A percentile compares a stretch with the other conserved stretches of the same genome.
Conservation (phyloP, 2,888 invertebrate genomes). For the Caenorhabditis wallacei region DNA sequence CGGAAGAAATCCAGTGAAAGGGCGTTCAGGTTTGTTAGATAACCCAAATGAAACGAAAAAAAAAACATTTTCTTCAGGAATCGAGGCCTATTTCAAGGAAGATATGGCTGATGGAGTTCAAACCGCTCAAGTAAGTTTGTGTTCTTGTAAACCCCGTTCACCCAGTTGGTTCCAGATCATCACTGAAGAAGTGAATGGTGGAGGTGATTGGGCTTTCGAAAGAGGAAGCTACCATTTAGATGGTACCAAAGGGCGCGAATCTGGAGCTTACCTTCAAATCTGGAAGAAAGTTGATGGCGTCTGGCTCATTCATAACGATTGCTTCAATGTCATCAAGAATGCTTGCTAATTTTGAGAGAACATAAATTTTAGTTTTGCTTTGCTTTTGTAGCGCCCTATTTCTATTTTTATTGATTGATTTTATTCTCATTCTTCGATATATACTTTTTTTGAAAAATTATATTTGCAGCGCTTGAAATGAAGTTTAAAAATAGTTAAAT, state of each 20-base stretch:
- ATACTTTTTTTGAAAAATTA: neutral
- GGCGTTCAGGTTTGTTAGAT: conserved; percentile 79
- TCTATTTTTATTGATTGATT: neutral
- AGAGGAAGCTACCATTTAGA: conserved; percentile 83
- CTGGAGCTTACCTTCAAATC: conserved; percentile 82
- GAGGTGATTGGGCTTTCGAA: conserved; percentile 83
- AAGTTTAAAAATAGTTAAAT: too few relatives aligned
- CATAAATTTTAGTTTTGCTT: neutral
- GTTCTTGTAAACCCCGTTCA: neutral
- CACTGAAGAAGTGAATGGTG: conserved; percentile 83
- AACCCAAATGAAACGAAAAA: too few relatives aligned
- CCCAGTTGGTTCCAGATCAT: conserved; percentile 75
- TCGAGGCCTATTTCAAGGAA: conserved; percentile 82
- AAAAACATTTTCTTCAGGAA: conserved; percentile 70
- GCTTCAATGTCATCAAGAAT: conserved; percentile 83
- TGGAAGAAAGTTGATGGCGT: conserved; percentile 81
- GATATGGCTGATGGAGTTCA: conserved; percentile 83
- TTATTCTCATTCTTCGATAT: neutral
- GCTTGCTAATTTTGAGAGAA: conserved; percentile 65
- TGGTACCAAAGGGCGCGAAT: conserved; percentile 82
- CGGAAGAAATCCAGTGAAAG: conserved; percentile 81
- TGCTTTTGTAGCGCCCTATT: conserved; percentile 24
- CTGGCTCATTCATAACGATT: conserved; percentile 83
- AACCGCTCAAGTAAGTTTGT: conserved; percentile 75
- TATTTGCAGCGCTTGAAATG: neutral